Percentiles rank a stretch among this genome's conserved stretches.
Conservation (phyloP, 2,888 invertebrate species). For the Cerastis leucographa region DNA sequence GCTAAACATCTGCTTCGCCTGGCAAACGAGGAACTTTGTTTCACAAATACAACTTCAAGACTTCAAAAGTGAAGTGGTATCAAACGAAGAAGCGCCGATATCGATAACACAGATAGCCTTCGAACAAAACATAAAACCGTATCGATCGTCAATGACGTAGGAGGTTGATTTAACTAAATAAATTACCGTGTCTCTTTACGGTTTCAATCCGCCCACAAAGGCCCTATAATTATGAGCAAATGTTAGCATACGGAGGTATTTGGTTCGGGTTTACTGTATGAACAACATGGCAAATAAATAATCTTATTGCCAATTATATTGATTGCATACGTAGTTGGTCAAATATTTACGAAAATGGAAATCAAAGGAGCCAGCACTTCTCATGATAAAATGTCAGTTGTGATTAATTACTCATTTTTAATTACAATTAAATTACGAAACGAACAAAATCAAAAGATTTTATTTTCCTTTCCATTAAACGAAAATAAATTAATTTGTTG, state of each 20-base stretch:
- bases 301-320: constrained; percentile 37
- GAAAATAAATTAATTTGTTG: constrained; percentile 14
- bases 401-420: neutral
- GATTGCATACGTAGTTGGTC: neutral
- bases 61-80: neutral
- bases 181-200: constrained; percentile 49
- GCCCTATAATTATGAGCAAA: constrained; percentile 62
- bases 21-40: neutral
- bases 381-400: neutral
- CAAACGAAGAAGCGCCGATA: constrained; percentile 14
- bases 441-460: neutral
- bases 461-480: constrained; percentile 16
- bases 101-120: neutral
- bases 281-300: constrained; percentile 18
- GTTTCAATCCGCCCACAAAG: constrained; percentile 60
- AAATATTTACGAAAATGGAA: neutral
- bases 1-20: neutral
- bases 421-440: neutral
- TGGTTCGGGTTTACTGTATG: constrained; percentile 17
- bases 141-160: constrained; percentile 49
- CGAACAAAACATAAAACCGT: constrained; percentile 32
- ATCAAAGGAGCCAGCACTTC: neutral
- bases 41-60: neutral
- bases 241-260: constrained; percentile 44
- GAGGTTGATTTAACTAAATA: constrained; percentile 56